These are phyloP conservation scores for Athene cunicularia DNA, from an alignment of 2,113 vertebrate species.

Conservation along the genomic window DNA sequence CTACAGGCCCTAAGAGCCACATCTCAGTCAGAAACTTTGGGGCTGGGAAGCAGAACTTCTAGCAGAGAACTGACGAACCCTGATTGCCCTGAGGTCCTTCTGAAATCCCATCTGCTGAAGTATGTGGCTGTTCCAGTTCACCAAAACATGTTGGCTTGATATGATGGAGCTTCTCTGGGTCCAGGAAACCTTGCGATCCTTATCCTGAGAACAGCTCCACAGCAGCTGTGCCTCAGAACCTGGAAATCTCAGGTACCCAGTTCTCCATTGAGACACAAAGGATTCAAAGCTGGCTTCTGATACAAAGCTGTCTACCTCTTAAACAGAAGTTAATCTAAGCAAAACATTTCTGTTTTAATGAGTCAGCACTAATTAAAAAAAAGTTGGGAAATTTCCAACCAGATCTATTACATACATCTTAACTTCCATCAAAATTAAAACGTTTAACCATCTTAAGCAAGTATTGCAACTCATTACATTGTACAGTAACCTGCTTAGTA, in stretches of 20 bases:
- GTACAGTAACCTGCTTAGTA: not conserved
- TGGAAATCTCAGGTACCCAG: not conserved
- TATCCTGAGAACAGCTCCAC: not conserved
- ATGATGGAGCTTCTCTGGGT: not conserved
- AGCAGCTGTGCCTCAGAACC: not conserved
- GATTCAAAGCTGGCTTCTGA: not conserved
- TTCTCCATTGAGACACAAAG: not conserved
- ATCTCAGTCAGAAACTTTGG: not conserved
- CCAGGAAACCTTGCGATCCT: not conserved
- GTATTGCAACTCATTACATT: not conserved
- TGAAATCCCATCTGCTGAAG: not conserved
- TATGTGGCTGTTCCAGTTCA: not conserved
- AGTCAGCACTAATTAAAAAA: not conserved
- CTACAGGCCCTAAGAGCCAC: fast-evolving
- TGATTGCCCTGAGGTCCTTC: not conserved
- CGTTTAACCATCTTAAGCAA: fast-evolving
- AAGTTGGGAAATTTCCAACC: fast-evolving
- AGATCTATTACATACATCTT: not conserved
- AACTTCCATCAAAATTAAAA: not conserved
- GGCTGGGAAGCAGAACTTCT: not conserved
- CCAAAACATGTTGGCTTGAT: not conserved
- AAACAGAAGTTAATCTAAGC: not conserved
- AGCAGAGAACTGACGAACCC: not conserved
- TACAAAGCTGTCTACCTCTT: not conserved
- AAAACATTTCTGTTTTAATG: not conserved